A percentile compares a stretch with the other conserved stretches of the same genome.
phyloP scores from a whole-genome alignment of 2,888 invertebrate species.

The Tenthredo notha region DNA sequence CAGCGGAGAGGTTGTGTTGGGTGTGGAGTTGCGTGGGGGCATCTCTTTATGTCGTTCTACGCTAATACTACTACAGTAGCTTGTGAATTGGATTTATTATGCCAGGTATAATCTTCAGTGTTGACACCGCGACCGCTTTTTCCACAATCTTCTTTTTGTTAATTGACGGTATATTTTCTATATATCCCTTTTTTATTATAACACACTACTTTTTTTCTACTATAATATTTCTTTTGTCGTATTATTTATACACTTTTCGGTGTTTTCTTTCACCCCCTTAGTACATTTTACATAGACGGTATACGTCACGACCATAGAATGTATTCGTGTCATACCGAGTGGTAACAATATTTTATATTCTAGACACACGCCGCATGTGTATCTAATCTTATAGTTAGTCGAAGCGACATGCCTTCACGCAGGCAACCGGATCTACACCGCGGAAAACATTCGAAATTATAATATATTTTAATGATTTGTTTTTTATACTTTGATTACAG shows the following conservation, averaged over 20 bases:
- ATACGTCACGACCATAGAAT: neutral
- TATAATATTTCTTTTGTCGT: neutral
- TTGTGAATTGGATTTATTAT: neutral
- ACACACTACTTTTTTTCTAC: neutral
- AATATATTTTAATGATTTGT: neutral
- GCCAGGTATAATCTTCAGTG: slow-evolving; percentile 27
- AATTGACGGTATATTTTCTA: neutral
- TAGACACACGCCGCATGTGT: neutral
- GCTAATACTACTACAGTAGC: no score
- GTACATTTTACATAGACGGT: no score
- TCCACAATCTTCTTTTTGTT: slow-evolving; percentile 10
- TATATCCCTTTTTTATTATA: neutral
- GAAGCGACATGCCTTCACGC: neutral
- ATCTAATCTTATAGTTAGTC: neutral
- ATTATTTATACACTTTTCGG: neutral
- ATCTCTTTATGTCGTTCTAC: slow-evolving; percentile 27
- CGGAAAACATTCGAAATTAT: neutral
- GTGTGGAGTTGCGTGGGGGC: slow-evolving; percentile 48
- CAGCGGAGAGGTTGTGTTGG: slow-evolving; percentile 47
- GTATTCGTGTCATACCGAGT: neutral
- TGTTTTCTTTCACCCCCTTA: neutral
- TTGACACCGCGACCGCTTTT: neutral
- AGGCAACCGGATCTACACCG: neutral
- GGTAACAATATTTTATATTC: neutral
- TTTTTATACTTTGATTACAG: neutral